A percentile compares a stretch with the other conserved stretches of the same genome.
Conservation (phyloP, 2,888 invertebrate genomes). For the Orthosia gracilis region DNA sequence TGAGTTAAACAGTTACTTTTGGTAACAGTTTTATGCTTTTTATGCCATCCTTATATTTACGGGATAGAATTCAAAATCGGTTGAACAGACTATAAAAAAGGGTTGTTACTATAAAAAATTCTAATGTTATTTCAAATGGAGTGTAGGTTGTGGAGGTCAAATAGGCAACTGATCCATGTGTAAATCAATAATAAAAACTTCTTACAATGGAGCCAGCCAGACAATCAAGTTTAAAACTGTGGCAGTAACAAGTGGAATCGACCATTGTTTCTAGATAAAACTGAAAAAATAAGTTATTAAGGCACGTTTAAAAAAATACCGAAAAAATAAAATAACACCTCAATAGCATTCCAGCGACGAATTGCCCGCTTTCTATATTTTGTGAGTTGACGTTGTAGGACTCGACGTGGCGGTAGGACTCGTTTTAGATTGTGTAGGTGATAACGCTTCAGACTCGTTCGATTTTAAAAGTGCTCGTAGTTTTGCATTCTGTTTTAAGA, state of each 20-base stretch:
- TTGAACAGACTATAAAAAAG: too few species aligned
- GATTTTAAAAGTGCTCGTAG: background rate
- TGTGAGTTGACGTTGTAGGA: background rate
- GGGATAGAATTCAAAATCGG: too few species aligned
- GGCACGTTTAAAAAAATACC: background rate
- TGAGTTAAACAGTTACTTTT: too few species aligned
- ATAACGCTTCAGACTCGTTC: background rate
- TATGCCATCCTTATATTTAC: too few species aligned
- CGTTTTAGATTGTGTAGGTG: background rate
- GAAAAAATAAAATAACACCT: constrained; percentile 21
- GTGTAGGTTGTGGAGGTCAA: too few species aligned
- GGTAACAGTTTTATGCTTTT: too few species aligned
- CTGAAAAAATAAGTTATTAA: background rate
- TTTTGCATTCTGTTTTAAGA: constrained; percentile 29
- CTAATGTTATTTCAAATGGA: too few species aligned
- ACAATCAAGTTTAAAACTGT: background rate
- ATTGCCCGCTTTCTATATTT: constrained; percentile 2
- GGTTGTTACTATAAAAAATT: too few species aligned
- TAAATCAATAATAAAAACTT: too few species aligned
- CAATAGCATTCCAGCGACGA: constrained; percentile 18
- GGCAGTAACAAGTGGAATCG: background rate
- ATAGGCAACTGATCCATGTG: too few species aligned
- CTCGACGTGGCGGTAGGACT: background rate
- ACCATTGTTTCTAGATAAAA: too few species aligned
- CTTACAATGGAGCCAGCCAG: too few species aligned